These are phyloP conservation scores for Ochropleura plecta DNA, from an alignment of 2,888 invertebrate species.

Conservation along the genomic window DNA sequence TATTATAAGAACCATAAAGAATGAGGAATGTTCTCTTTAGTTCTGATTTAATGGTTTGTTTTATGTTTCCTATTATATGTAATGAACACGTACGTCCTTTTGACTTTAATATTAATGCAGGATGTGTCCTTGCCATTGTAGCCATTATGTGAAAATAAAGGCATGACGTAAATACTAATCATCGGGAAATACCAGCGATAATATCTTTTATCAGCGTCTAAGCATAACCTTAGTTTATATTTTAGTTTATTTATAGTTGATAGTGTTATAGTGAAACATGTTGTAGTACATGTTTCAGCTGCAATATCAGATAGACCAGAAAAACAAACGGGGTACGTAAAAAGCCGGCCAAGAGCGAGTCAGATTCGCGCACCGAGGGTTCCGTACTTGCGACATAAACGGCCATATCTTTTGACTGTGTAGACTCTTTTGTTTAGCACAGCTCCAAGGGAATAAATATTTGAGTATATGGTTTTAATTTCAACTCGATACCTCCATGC, in stretches of 20 bases:
- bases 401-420: too few species aligned
- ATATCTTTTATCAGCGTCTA: slow-evolving; percentile 18
- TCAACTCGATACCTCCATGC: too few species aligned
- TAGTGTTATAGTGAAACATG: too few species aligned
- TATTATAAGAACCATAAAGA: neutral
- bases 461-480: too few species aligned
- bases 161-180: slow-evolving; percentile 48
- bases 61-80: slow-evolving; percentile 12
- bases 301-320: slow-evolving; percentile 5
- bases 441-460: too few species aligned
- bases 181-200: slow-evolving; percentile 28
- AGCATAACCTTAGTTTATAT: slow-evolving; percentile 2
- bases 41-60: slow-evolving; percentile 3
- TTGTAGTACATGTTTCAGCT: slow-evolving; percentile 23
- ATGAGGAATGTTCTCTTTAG: neutral
- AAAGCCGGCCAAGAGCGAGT: too few species aligned
- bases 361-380: too few species aligned
- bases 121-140: slow-evolving; percentile 32
- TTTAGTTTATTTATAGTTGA: too few species aligned
- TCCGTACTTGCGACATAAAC: too few species aligned
- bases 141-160: slow-evolving; percentile 39
- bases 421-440: too few species aligned
- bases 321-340: too few species aligned
- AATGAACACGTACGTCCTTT: slow-evolving; percentile 23
- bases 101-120: slow-evolving; percentile 27